Evolutionary conservation across 2,888 invertebrate species (phyloP).

Genomic region (Beris morrisii): DNA sequence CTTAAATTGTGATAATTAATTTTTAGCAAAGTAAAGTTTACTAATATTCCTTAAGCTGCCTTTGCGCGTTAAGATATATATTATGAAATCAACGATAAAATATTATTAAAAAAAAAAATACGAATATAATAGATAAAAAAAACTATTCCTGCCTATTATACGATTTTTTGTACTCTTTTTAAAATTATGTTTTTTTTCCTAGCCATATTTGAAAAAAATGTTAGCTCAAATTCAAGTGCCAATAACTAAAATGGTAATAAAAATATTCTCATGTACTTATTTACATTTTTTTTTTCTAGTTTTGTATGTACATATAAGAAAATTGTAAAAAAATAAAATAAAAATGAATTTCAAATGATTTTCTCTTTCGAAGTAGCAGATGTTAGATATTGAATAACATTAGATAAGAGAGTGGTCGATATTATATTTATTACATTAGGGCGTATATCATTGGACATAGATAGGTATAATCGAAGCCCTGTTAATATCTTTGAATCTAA

Average conservation of each 20-base stretch:
- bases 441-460: no score
- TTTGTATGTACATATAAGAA: slow-evolving; percentile 19
- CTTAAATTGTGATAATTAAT: slow-evolving; percentile 28
- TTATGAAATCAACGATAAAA: background rate
- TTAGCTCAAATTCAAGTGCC: slow-evolving; percentile 27
- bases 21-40: slow-evolving; percentile 23
- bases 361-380: no score
- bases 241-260: slow-evolving; percentile 15
- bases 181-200: slow-evolving; percentile 4
- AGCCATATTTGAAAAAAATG: slow-evolving; percentile 17
- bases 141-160: background rate
- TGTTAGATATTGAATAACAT: no score
- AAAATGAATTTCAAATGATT: no score
- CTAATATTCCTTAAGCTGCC: slow-evolving; percentile 26
- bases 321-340: slow-evolving; percentile 7
- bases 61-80: slow-evolving; percentile 23
- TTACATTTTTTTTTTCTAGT: slow-evolving; percentile 21
- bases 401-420: no score
- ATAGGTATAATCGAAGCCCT: no score
- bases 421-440: no score
- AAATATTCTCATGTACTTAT: slow-evolving; percentile 33
- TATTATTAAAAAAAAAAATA: background rate
- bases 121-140: background rate
- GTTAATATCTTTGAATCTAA: no score
- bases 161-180: slow-evolving; percentile 4